Evolutionary conservation across 2,113 vertebrate species (phyloP).

Genomic region (Chlorodrepanis virens): DNA sequence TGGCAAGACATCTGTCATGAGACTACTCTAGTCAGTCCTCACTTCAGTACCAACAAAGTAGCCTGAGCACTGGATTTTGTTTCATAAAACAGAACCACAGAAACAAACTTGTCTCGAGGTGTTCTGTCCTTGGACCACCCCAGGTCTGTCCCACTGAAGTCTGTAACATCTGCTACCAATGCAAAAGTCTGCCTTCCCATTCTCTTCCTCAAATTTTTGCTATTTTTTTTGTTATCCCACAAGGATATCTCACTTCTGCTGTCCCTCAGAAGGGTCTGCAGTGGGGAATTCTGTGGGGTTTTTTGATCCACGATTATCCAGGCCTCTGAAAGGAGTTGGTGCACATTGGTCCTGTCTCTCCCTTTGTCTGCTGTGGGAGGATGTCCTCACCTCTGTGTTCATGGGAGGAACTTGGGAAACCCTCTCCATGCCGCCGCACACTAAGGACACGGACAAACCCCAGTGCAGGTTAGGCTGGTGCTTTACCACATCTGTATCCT

Average conservation of each 20-base stretch:
- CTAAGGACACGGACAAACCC: background rate
- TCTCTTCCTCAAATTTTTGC: background rate
- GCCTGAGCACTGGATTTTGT: background rate
- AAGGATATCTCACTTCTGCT: background rate
- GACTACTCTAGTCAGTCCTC: background rate
- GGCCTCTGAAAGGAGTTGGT: background rate
- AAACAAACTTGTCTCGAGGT: background rate
- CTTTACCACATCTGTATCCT: background rate
- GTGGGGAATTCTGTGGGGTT: background rate
- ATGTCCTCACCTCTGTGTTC: background rate
- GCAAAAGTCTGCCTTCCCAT: background rate
- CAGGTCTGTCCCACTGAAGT: fast-evolving
- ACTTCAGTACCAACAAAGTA: background rate
- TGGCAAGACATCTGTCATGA: background rate
- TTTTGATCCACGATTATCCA: background rate
- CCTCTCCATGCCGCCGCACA: fast-evolving
- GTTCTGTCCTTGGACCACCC: background rate
- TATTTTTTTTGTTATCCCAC: background rate
- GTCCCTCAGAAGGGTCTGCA: background rate
- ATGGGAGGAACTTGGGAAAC: background rate
- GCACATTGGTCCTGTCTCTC: background rate
- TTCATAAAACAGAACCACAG: background rate
- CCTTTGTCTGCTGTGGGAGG: background rate
- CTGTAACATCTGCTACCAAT: background rate
- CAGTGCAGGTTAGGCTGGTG: background rate